Evolutionary conservation across 2,113 vertebrate species (phyloP).

Genomic region (Rattus norvegicus): DNA sequence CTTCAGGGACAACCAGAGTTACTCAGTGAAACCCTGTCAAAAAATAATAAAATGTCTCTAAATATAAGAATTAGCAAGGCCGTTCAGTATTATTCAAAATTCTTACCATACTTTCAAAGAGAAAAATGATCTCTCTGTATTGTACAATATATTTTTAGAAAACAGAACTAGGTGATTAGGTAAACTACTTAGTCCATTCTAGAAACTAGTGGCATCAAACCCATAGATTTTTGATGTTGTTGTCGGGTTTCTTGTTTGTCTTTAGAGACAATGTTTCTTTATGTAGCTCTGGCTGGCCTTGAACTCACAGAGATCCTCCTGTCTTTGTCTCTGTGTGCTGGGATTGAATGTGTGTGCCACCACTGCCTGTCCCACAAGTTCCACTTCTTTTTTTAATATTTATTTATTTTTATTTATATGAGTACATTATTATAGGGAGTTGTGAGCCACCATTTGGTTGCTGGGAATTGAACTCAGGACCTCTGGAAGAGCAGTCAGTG

Average conservation of each 20-base stretch:
- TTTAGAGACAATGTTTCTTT: neutral
- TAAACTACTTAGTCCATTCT: neutral
- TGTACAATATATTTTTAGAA: neutral
- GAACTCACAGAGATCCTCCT: neutral
- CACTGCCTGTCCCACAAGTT: neutral
- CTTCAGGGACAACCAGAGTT: neutral
- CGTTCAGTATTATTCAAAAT: neutral
- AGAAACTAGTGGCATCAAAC: too few species aligned
- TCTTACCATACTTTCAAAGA: neutral
- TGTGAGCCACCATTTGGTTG: too few species aligned
- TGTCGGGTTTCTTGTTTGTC: too few species aligned
- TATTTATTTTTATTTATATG: too few species aligned
- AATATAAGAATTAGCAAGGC: neutral
- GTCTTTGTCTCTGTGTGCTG: too few species aligned
- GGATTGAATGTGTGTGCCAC: too few species aligned
- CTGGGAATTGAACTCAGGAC: too few species aligned
- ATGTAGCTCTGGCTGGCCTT: too few species aligned
- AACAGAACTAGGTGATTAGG: neutral
- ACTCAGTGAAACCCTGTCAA: neutral
- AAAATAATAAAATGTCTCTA: neutral
- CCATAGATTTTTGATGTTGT: neutral
- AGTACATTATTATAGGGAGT: too few species aligned
- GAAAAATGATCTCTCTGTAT: neutral
- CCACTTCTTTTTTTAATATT: neutral
- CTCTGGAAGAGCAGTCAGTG: too few species aligned